These are phyloP conservation scores for Gadus macrocephalus DNA, from an alignment of 2,113 vertebrate species.

Conservation along the genomic window DNA sequence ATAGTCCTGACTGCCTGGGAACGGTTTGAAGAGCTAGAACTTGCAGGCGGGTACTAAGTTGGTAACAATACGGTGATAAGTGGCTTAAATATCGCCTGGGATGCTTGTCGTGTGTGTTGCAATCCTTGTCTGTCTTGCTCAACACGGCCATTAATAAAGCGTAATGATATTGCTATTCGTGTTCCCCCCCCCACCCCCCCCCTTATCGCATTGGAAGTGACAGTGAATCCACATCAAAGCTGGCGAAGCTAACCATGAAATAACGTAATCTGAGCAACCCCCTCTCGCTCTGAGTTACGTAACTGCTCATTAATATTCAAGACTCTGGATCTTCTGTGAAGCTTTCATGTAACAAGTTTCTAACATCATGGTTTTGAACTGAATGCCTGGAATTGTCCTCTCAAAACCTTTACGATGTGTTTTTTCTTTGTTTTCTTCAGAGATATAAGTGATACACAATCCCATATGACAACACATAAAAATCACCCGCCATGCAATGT, in stretches of 20 bases:
- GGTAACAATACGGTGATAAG: background rate
- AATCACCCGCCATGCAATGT: no score
- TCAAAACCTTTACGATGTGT: no score
- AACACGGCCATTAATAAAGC: conserved; percentile 9
- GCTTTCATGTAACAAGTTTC: background rate
- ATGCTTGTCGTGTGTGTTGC: conserved; percentile 24
- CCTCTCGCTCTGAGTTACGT: conserved; percentile 9
- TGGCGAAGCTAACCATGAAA: conserved; percentile 17
- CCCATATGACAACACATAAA: no score
- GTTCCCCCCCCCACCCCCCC: background rate
- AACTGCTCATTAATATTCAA: conserved; percentile 23
- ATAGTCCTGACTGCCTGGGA: no score
- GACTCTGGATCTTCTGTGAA: background rate
- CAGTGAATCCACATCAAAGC: conserved; percentile 15
- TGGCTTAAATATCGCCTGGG: conserved; percentile 11
- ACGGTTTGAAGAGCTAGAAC: no score
- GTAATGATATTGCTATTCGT: background rate
- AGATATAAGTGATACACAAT: no score
- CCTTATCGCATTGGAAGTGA: conserved; percentile 2
- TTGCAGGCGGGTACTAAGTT: background rate
- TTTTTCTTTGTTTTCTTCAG: no score
- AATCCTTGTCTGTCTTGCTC: background rate
- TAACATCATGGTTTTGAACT: background rate
- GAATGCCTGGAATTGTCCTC: no score
- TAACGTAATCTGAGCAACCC: conserved; percentile 12